Percentiles rank a stretch among this genome's conserved stretches.
These are phyloP conservation scores for Calcarius ornatus DNA, from an alignment of 2,113 vertebrate species.

Conservation along the genomic window DNA sequence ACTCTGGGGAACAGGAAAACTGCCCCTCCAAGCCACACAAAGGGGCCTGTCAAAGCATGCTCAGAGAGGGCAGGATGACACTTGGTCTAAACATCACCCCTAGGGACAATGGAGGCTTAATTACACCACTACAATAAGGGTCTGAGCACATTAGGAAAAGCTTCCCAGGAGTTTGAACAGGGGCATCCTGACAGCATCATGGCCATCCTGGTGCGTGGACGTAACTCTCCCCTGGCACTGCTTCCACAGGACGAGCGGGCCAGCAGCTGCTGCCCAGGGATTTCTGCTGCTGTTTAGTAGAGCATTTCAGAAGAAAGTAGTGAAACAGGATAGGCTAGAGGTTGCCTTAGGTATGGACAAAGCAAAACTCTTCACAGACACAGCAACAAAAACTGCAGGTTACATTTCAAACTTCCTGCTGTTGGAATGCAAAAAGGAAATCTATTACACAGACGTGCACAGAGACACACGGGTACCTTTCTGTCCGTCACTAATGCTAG, in stretches of 20 bases:
- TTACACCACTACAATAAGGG: neutral
- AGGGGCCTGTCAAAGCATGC: neutral
- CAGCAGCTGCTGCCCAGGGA: neutral
- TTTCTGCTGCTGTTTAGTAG: neutral
- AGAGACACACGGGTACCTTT: slow-evolving; percentile 6
- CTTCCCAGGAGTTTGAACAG: neutral
- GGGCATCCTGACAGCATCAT: neutral
- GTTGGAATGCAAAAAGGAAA: neutral
- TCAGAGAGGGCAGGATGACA: neutral
- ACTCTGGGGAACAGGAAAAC: neutral
- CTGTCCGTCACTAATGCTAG: slow-evolving; percentile 44
- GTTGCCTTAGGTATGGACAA: neutral
- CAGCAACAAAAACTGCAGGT: neutral
- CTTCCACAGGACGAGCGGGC: neutral
- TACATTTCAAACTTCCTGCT: neutral
- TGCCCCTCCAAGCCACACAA: neutral
- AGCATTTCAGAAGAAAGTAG: neutral
- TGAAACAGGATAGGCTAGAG: neutral
- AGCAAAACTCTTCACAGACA: neutral
- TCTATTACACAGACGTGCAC: neutral
- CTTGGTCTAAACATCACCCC: neutral
- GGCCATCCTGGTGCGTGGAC: neutral
- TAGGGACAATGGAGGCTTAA: neutral
- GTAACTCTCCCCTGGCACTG: neutral
- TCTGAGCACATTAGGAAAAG: neutral